Evolutionary conservation across 2,797 vertebrate species (phyloP).

Genomic region (Bryconaethiops microstoma): DNA sequence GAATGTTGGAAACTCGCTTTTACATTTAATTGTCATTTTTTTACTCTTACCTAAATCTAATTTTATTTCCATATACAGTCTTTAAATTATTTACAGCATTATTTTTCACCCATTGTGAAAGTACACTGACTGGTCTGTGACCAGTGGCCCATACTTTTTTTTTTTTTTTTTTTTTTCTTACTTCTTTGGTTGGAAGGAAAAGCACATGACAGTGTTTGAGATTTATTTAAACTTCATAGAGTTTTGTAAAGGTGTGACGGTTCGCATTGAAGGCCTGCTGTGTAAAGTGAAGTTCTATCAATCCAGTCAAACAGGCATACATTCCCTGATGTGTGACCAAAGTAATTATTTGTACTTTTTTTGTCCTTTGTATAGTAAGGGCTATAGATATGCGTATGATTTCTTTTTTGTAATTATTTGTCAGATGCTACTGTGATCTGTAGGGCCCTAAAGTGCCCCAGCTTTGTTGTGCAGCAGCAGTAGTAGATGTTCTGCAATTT

Average conservation of each 20-base stretch:
- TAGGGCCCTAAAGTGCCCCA: not conserved
- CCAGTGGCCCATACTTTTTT: not conserved
- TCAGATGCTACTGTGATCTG: constrained; percentile 1
- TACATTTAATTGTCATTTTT: not conserved
- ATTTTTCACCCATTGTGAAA: not conserved
- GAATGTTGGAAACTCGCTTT: not conserved
- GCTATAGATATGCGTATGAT: not conserved
- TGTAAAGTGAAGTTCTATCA: not conserved
- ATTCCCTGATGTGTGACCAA: constrained; percentile 3
- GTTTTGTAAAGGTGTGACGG: not conserved
- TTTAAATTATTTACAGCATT: not conserved
- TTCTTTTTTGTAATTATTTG: not conserved
- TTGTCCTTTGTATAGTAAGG: not conserved
- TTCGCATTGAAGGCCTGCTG: too few species aligned
- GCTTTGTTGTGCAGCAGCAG: not conserved
- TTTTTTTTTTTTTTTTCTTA: not conserved
- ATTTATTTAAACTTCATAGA: not conserved
- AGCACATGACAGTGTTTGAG: not conserved
- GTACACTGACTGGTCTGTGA: not conserved
- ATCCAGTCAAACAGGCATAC: not conserved
- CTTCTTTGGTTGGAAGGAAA: not conserved
- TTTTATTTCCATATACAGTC: not conserved
- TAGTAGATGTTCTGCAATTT: not conserved
- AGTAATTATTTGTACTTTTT: not conserved
- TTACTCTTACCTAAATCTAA: not conserved